These are phyloP conservation scores for Chaunax sp. DNA, from an alignment of 2,797 vertebrate genomes.

Conservation along the genomic window DNA sequence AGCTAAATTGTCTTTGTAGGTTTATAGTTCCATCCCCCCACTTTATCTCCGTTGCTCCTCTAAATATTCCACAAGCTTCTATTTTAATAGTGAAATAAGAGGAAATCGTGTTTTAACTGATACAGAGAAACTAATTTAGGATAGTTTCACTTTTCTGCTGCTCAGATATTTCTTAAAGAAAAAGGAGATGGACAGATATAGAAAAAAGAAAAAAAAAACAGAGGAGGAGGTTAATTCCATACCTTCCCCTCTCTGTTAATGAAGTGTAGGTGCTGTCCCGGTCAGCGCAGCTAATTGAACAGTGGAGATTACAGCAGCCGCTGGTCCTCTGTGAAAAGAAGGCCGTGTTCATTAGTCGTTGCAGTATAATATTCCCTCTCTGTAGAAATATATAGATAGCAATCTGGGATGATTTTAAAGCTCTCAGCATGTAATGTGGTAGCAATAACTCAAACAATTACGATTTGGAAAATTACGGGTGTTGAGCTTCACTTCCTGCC, in stretches of 20 bases:
- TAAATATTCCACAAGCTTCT: slow-evolving; percentile 64
- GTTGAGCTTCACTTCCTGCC: not conserved
- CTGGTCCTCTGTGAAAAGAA: slow-evolving; percentile 69
- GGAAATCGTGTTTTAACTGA: slow-evolving; percentile 63
- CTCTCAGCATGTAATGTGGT: slow-evolving; percentile 23
- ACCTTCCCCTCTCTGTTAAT: slow-evolving; percentile 70
- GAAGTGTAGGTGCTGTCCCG: slow-evolving; percentile 76
- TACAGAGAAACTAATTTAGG: slow-evolving; percentile 67
- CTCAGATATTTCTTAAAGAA: slow-evolving; percentile 54
- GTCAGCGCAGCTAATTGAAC: slow-evolving; percentile 75
- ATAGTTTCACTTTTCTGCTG: slow-evolving; percentile 36
- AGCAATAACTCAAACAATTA: slow-evolving; percentile 42
- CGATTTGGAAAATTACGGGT: not conserved
- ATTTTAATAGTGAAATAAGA: slow-evolving; percentile 44
- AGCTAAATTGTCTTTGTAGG: slow-evolving; percentile 68
- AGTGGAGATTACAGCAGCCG: slow-evolving; percentile 75
- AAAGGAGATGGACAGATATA: slow-evolving; percentile 18
- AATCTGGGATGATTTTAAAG: slow-evolving; percentile 57
- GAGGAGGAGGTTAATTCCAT: slow-evolving; percentile 49
- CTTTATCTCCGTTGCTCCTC: slow-evolving; percentile 9
- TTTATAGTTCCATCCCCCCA: slow-evolving; percentile 37
- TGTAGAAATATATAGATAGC: slow-evolving; percentile 63
- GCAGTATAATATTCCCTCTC: slow-evolving; percentile 70
- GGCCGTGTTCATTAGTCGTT: slow-evolving; percentile 72
- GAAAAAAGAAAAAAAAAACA: not conserved